Percentiles rank a stretch among this genome's conserved stretches.
phyloP scores from a whole-genome alignment of 2,888 invertebrate species.

The Zygogramma bicolorata region DNA sequence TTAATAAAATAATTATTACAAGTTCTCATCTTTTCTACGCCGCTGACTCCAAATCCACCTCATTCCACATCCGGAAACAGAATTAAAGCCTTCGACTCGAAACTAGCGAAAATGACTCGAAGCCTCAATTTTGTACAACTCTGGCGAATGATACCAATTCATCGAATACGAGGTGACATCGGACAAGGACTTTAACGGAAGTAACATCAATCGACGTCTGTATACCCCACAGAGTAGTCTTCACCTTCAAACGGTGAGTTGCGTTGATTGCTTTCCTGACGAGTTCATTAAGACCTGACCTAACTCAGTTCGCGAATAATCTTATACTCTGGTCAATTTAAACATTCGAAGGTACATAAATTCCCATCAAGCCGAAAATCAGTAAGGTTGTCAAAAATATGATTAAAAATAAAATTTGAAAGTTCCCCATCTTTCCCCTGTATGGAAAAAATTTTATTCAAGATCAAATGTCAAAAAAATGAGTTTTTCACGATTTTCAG shows the following conservation, averaged over 20 bases:
- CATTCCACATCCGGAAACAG: neutral
- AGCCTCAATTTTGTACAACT: neutral
- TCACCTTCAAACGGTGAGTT: slow-evolving; percentile 56
- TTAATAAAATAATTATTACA: no score
- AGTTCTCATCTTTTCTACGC: no score
- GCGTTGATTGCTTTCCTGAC: slow-evolving; percentile 60
- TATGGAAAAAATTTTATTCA: no score
- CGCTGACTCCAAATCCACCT: no score
- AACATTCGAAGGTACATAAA: no score
- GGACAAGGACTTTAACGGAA: slow-evolving; percentile 17
- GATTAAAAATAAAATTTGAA: no score
- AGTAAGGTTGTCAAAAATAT: no score
- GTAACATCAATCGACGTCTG: slow-evolving; percentile 27
- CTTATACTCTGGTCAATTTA: no score
- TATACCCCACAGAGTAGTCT: slow-evolving; percentile 39
- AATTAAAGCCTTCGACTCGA: neutral
- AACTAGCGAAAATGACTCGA: neutral
- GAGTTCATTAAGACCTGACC: slow-evolving; percentile 58
- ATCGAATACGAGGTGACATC: neutral
- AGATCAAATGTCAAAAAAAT: no score
- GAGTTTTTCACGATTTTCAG: no score
- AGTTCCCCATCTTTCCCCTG: no score
- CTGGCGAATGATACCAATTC: neutral
- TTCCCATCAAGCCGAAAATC: no score
- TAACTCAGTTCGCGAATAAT: slow-evolving; percentile 55